Evolutionary conservation across 2,888 invertebrate species (phyloP), one percentile per base, ranked within the genome.

Genomic region (Fragum whitleyi): DNA sequence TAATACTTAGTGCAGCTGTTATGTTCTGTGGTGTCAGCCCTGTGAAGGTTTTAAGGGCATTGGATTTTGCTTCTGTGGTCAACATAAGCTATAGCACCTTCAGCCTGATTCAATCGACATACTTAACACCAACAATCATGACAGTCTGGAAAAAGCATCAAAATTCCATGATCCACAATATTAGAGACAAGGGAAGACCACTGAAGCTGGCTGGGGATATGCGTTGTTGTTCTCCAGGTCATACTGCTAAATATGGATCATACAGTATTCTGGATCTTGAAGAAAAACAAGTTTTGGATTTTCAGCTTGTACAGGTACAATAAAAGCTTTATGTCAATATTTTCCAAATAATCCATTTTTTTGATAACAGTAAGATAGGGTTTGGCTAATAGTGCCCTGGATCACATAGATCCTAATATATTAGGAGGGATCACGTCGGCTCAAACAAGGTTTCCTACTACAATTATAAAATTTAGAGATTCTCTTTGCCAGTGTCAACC

Each of bases 221-320:
- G 32, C 26, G 74, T 16, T 74, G 74, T 53, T 74, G 74, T 36
- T 53, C 67, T 16, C 74, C 74, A 28, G 74, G 74, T 6, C 74
- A 74, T 65, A 74, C 74, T 23, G 74, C 74, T 3, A 62, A 74
- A 21, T 74, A 53, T n/a, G 53, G 67, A 0, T 67, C 74, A 2
- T 74, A 67, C 42, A 55, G 19, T 5, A 28, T 67, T n/a, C 26
- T 65, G n/a, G 70, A 70, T 28, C 47, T 74, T 0, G 53, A 62
- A 26, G 23, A 6, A 16, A 39, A 39, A 9, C 39, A 39, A 39
- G 39, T 39, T 14, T 9, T 39, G 14, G 39, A 39, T 39, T 9
- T 39, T 39, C 7, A 39, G 14, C 39, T 39, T 39, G 39, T 39
- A 14, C 39, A 39, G 39, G 39, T 39, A 39, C 14, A 39, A n/a